Evolutionary conservation across 30 jellyfish, hydroid and myxozoan genomes (phyloP).

Genomic region (Pelagia noctiluca): DNA sequence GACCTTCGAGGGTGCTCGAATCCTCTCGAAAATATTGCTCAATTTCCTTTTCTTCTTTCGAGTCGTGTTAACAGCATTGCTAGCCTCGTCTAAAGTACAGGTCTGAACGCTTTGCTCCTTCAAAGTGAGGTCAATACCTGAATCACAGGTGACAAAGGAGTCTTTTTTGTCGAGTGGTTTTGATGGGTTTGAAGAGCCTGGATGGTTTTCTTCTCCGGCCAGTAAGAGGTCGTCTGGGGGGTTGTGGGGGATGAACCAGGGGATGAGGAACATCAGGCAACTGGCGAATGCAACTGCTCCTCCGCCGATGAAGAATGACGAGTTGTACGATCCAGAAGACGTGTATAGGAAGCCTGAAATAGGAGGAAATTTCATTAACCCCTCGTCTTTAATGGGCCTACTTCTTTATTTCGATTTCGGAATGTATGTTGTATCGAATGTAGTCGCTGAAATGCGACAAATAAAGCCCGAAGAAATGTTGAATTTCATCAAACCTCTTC

Average conservation of each 20-base stretch:
- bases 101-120: conserved; percentile 32
- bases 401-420: too few species aligned
- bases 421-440: too few species aligned
- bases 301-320: conserved; percentile 68
- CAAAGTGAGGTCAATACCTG: conserved; percentile 66
- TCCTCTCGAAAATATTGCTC: conserved; percentile 23
- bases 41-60: conserved; percentile 8
- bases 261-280: conserved; percentile 70
- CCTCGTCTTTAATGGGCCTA: too few species aligned
- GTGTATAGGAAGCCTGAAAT: conserved; percentile 74
- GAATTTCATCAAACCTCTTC: too few species aligned
- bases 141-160: conserved; percentile 60
- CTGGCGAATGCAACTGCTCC: conserved; percentile 57
- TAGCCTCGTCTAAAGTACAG: conserved; percentile 40
- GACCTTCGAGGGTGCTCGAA: conserved; percentile 45
- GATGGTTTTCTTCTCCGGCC: conserved; percentile 4
- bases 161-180: conserved; percentile 47
- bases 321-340: conserved; percentile 57
- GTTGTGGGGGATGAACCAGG: conserved; percentile 62
- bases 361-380: too few species aligned
- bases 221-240: neutral
- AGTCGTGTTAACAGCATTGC: neutral
- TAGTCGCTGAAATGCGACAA: too few species aligned
- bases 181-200: neutral
- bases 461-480: too few species aligned